Conservation (phyloP, 2,113 vertebrate species). For the Epinephelus fuscoguttatus region DNA sequence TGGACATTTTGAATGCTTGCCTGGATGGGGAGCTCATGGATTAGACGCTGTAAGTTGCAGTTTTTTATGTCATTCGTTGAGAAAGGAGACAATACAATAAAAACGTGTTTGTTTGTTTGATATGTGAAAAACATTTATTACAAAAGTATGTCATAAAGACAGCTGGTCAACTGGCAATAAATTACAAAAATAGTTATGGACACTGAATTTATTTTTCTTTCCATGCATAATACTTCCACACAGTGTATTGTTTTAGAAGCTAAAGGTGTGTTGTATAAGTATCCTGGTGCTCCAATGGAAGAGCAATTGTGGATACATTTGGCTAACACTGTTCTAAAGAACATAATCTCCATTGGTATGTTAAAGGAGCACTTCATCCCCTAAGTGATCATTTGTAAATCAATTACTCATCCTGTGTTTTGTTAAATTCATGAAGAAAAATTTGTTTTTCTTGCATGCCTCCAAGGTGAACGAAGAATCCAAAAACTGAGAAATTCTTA, state of each 20-base stretch:
- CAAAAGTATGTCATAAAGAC: slow-evolving; percentile 6
- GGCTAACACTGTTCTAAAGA: background rate
- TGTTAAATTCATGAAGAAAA: too few species aligned
- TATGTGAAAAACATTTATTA: slow-evolving; percentile 26
- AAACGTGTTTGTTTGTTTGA: slow-evolving; percentile 4
- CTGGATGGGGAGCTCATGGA: background rate
- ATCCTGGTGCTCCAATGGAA: background rate
- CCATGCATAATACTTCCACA: slow-evolving; percentile 9
- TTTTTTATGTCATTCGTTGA: background rate
- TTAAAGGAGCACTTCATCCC: background rate
- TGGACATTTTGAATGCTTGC: background rate
- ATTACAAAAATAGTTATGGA: background rate
- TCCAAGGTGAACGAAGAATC: too few species aligned
- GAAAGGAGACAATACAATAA: slow-evolving; percentile 6
- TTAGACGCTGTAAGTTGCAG: background rate
- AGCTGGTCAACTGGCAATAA: background rate
- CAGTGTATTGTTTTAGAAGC: background rate
- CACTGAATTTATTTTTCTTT: slow-evolving; percentile 8
- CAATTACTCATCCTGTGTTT: too few species aligned
- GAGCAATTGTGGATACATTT: background rate
- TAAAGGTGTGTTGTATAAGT: background rate
- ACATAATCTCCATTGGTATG: background rate
- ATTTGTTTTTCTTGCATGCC: too few species aligned
- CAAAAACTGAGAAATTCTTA: too few species aligned
- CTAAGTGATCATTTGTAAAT: too few species aligned